phyloP scores from a whole-genome alignment of 2,888 invertebrate species.

The Pseudococcus longispinus region DNA sequence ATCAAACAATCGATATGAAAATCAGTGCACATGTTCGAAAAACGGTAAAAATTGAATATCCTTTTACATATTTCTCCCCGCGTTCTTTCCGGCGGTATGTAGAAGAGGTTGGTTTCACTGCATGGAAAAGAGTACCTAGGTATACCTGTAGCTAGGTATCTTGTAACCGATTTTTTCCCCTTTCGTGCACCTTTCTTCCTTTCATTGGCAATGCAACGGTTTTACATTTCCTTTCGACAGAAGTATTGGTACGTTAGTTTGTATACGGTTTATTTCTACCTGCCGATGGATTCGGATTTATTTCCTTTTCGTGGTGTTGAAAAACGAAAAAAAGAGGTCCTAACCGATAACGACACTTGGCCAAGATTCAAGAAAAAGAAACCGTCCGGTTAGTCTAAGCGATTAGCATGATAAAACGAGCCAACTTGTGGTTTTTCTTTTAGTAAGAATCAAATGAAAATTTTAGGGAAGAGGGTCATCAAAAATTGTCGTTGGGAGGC shows the following conservation, averaged over 20 bases:
- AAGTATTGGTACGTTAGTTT: too few relatives aligned
- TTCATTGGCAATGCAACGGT: not conserved
- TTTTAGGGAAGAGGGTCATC: too few relatives aligned
- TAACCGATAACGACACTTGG: not conserved
- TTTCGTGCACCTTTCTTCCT: not conserved
- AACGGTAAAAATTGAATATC: conserved; percentile 24
- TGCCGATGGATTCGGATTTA: not conserved
- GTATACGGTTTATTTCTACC: not conserved
- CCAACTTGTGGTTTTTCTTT: too few relatives aligned
- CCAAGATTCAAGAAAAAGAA: not conserved
- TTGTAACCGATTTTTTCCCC: conserved; percentile 8
- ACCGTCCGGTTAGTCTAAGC: not conserved
- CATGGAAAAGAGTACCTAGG: not conserved
- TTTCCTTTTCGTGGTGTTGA: not conserved
- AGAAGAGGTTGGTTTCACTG: not conserved
- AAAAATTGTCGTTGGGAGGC: too few relatives aligned
- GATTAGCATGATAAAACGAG: too few relatives aligned
- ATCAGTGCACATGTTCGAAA: conserved; percentile 12
- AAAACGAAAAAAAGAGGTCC: not conserved
- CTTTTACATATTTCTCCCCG: not conserved
- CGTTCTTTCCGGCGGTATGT: not conserved
- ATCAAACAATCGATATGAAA: conserved; percentile 13
- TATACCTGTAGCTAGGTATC: not conserved
- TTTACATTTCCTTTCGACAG: conserved; percentile 23
- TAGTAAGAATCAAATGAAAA: too few relatives aligned